Conservation (phyloP, 2,888 invertebrate species). For the Prostheceraeus crozeri region DNA sequence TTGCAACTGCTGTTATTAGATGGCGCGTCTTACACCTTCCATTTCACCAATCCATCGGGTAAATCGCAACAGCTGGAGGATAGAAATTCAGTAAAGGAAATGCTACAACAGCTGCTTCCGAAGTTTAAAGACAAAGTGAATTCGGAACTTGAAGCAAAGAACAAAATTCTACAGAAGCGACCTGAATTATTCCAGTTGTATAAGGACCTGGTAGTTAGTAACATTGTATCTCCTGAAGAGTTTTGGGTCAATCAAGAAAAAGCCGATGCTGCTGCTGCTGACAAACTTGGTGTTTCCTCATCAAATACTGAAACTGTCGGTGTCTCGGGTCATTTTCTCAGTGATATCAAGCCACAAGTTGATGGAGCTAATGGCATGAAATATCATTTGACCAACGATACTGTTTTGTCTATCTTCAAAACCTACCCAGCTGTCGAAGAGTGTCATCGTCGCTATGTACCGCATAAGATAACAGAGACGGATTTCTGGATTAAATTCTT, state of each 20-base stretch:
- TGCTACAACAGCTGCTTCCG: constrained; percentile 78
- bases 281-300: no score
- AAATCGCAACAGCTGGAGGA: constrained; percentile 75
- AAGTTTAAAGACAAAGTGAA: constrained; percentile 82
- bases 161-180: constrained; percentile 78
- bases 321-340: constrained; percentile 53
- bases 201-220: constrained; percentile 88
- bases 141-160: constrained; percentile 74
- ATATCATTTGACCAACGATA: constrained; percentile 90
- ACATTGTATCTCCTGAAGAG: constrained; percentile 89
- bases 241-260: constrained; percentile 76
- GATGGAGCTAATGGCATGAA: constrained; percentile 92
- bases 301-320: constrained; percentile 25
- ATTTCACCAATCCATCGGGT: constrained; percentile 82
- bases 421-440: constrained; percentile 96
- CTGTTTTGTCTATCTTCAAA: constrained; percentile 94
- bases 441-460: constrained; percentile 92
- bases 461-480: constrained; percentile 82
- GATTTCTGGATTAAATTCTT: constrained; percentile 99
- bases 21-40: constrained; percentile 88
- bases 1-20: constrained; percentile 89
- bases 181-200: constrained; percentile 84
- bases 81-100: constrained; percentile 82
- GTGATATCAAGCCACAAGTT: constrained; percentile 90
- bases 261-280: not conserved